Conservation (phyloP, 2,113 vertebrate genomes). For the Nycticebus coucang region DNA sequence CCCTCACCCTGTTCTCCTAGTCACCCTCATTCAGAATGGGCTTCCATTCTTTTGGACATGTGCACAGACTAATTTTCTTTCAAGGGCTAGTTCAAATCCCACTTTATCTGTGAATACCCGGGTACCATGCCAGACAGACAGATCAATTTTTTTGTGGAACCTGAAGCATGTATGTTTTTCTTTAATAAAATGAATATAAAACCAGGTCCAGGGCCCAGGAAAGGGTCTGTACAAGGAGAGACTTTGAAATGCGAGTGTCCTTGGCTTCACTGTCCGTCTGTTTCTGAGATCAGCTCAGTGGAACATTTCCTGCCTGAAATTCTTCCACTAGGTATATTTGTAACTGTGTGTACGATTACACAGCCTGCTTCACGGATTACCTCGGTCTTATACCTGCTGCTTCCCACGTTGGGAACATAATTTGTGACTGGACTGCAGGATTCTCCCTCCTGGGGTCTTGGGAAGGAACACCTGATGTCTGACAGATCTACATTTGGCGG, state of each 20-base stretch:
- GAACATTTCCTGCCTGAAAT: neutral
- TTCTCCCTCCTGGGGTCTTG: neutral
- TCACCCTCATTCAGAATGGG: neutral
- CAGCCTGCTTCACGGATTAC: neutral
- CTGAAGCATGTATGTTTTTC: neutral
- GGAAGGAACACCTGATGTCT: neutral
- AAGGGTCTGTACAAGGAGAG: neutral
- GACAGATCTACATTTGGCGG: neutral
- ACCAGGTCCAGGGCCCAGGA: too few relatives aligned
- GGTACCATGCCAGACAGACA: neutral
- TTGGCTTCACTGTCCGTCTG: neutral
- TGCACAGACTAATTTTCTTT: neutral
- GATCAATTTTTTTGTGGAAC: neutral
- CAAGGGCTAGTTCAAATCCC: neutral
- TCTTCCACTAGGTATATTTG: neutral
- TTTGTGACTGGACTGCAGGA: too few relatives aligned
- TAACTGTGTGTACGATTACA: neutral
- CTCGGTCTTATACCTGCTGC: too few relatives aligned
- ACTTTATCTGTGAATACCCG: neutral
- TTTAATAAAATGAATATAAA: neutral
- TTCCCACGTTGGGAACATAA: neutral
- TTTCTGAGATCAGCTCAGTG: neutral
- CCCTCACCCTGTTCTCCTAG: neutral
- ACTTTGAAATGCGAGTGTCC: neutral
- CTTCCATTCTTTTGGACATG: neutral